Base-by-base conservation (phyloP, 2,797 vertebrate genomes). In the Lagorchestes hirsutus region DNA sequence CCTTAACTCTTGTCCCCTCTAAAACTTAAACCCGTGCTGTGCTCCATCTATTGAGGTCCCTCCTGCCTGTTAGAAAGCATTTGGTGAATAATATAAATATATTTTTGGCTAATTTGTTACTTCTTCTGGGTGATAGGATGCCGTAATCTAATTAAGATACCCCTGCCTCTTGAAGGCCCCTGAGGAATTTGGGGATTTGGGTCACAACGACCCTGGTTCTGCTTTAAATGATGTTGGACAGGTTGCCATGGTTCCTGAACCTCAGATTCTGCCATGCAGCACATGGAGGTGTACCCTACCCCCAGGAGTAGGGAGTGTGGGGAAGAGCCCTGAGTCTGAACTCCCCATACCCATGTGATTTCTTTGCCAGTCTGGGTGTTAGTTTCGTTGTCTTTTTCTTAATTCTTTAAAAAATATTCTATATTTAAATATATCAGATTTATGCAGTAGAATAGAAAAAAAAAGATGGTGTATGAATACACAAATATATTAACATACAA, bases 61-160 rank as follows among this genome's bases (percentile, higher is more conserved):
- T 95, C 40, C 91, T 96, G 91, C 96, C 56, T 95, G 27, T 90
- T 92, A 93, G 90, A 54, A 94, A 62, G 95, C 54, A 87, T 8
- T 87, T 54, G 95, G 87, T 93, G 91, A 58, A 50, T 96, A 93
- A 93, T 57, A 82, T 92, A 93, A 94, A 56, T 50, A 40, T 56
- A 91, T 24, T 90, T 28, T 16, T 28, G 90, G 40, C 90, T 97
- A 74, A 96, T 95, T 52, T 96, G 62, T 10, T 92, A 28, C 92
- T 93, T 93, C 94, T 96, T 55, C 50, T n/a, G 90, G 62, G 27
- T 96, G 46, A 91, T 62, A 28, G 34, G 90, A 34, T 87, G 24
- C 90, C 57, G 93, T 94, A 34, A 58, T 28, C 52, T 94, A 58
- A 54, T 50, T 95, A 54, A 95, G 95, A 94, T 59, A 55, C 10